Conservation (phyloP, 2,888 invertebrate species). For the Melikaiella ostensackeni region DNA sequence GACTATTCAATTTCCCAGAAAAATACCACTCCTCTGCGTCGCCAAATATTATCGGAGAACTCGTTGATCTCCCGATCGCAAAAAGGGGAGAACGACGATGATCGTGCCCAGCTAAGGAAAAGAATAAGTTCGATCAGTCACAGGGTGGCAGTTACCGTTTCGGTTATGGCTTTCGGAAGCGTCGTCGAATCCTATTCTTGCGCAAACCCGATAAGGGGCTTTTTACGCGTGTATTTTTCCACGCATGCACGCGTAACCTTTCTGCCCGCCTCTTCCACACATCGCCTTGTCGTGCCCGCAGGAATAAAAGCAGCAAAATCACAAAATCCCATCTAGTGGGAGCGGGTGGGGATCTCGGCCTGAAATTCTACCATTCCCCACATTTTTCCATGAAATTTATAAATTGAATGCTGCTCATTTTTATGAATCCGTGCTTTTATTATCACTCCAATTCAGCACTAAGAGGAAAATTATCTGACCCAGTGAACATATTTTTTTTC, state of each 20-base stretch:
- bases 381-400: not conserved
- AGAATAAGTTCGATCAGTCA: slow-evolving; percentile 76
- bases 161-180: slow-evolving; percentile 78
- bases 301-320: slow-evolving; percentile 28
- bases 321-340: slow-evolving; percentile 43
- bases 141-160: slow-evolving; percentile 77
- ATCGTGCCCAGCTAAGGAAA: slow-evolving; percentile 59
- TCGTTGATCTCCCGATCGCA: slow-evolving; percentile 40
- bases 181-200: slow-evolving; percentile 77
- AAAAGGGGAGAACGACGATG: slow-evolving; percentile 51
- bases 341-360: not conserved
- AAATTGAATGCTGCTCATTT: not conserved
- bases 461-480: slow-evolving; percentile 50
- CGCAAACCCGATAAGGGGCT: slow-evolving; percentile 76
- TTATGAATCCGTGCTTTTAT: not conserved
- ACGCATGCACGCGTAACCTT: slow-evolving; percentile 57
- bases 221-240: slow-evolving; percentile 68
- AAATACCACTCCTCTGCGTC: slow-evolving; percentile 64
- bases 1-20: slow-evolving; percentile 75
- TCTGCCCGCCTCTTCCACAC: slow-evolving; percentile 41
- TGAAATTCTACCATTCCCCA: not conserved
- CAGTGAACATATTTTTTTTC: slow-evolving; percentile 69
- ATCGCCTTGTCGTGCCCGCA: slow-evolving; percentile 6
- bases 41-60: slow-evolving; percentile 64
- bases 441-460: slow-evolving; percentile 14